A percentile compares a stretch with the other conserved stretches of the same genome.
Conservation (phyloP, 2,888 invertebrate species). For the Scaptomyza caliginosa region DNA sequence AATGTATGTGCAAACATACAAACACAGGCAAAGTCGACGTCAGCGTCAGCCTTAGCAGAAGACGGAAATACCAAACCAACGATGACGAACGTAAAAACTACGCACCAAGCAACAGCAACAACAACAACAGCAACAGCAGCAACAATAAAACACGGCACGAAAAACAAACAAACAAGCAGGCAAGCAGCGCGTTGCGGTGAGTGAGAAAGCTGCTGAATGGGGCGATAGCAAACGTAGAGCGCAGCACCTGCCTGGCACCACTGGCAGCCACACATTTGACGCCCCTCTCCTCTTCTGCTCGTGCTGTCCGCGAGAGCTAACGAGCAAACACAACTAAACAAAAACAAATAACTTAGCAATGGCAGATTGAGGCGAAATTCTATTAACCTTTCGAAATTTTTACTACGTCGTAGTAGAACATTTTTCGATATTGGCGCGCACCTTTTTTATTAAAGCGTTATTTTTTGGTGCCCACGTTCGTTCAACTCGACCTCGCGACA, state of each 20-base stretch:
- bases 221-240: slow-evolving; percentile 37
- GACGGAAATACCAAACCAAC: slow-evolving; percentile 77
- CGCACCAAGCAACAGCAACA: slow-evolving; percentile 68
- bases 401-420: slow-evolving; percentile 76
- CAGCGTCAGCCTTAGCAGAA: slow-evolving; percentile 58
- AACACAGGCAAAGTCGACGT: slow-evolving; percentile 11
- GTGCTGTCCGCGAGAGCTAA: slow-evolving; percentile 44
- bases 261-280: slow-evolving; percentile 16
- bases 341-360: slow-evolving; percentile 70
- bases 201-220: slow-evolving; percentile 33
- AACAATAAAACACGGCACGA: slow-evolving; percentile 76
- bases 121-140: slow-evolving; percentile 25
- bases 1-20: slow-evolving; percentile 3
- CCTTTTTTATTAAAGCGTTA: slow-evolving; percentile 41
- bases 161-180: slow-evolving; percentile 76
- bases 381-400: slow-evolving; percentile 62
- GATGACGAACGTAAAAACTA: slow-evolving; percentile 80
- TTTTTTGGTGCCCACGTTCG: slow-evolving; percentile 58
- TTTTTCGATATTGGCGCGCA: slow-evolving; percentile 61
- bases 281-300: neutral
- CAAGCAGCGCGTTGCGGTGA: slow-evolving; percentile 22
- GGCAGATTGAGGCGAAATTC: slow-evolving; percentile 57
- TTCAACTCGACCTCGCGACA: slow-evolving; percentile 58
- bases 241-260: slow-evolving; percentile 66
- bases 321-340: slow-evolving; percentile 80